Evolutionary conservation across 2,888 invertebrate species (phyloP), one percentile per base, ranked within the genome.

Genomic region (Drosophila sordidula): DNA sequence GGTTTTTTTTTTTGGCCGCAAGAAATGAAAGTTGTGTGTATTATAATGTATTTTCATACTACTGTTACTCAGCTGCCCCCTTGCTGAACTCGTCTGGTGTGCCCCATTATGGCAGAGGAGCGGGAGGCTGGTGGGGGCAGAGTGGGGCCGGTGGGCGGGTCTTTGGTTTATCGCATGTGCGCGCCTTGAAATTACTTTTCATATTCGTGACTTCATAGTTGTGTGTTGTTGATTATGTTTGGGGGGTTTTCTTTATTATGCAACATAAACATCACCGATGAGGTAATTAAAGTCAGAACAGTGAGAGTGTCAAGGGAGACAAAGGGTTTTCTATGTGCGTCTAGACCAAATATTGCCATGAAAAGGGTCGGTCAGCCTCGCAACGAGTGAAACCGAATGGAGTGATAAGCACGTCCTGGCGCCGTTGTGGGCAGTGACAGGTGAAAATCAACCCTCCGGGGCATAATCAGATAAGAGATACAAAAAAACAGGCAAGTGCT

Each of bases 1-100:
- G 52, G 34, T 46, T 26, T 39, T 46, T 12, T 34, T 45, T 75
- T 68, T 78, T 67, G 58, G 76, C 84, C 75, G 51, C 72, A 84
- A 83, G 87, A 83, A 83, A 83, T 87, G 83, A 83, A 83, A 83
- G 83, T 87, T 83, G 70, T 86, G 71, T 70, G 68, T 86, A 83
- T 86, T 70, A 85, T 80, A 85, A 79, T 82, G 72, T 83, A 85
- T 82, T 82, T 84, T 83, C 70, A 74, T 86, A 83, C 87, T 81
- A 83, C 87, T 87, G 83, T 83, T 87, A 87, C 72, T 87, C 63
- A 41, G 12, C 59, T 54, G 62, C 55, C 78, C 67, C 70, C 44
- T 72, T 46, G 59, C 69, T 59, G 58, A 46, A 71, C 66, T 39
- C 44, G 18, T 61, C 36, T 44, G 42, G 22, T 22, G 4, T 4